Base-by-base conservation (phyloP, 1,140 invertebrate species). In the Bombus superbus region DNA sequence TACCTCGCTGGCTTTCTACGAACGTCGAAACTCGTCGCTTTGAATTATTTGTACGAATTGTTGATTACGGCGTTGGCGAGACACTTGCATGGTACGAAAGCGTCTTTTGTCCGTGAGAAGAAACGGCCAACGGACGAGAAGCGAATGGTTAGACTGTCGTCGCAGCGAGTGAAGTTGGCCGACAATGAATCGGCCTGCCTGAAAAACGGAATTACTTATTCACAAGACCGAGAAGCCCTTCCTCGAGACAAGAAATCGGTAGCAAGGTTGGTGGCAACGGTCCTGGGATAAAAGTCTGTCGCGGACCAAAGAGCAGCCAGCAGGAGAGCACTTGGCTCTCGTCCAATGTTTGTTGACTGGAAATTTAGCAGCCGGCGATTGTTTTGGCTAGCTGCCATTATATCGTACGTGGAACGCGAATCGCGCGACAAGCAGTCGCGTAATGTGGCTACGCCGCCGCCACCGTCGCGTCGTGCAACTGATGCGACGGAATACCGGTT, bases 351-450 rank as follows among this genome's bases (percentile, higher is more conserved):
- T 94, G 93, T 94, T 94, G 93, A 94, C 93, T 94, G 92, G 92
- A 94, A 94, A 94, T 94, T 94, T 94, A 94, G 91, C 92, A 92
- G 89, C 86, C 79, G 89, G 86, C 93, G 92, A 94, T 94, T 94
- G 93, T 94, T 94, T 94, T 94, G 93, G 93, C 93, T 76, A 68
- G n/a, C 69, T 92, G 93, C 93, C 93, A 94, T 94, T 94, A 93
- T 93, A 88, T 91, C 87, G 69, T 88, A 87, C 84, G 84, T 82
- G 85, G 86, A 66, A 88, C 47, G 90, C 83, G 89, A 89, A 72
- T 82, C 77, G 64, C 85, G 85, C 38, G 40, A 8, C 38, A 62
- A 42, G 28, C 1, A 42, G 44, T 28, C 18, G 44, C n/a, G 18
- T 9, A 59, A 76, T 38, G 25, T 22, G 62, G 59, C 62, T 40